These are phyloP conservation scores for Pithys albifrons DNA, from an alignment of 2,113 vertebrate species.

Conservation along the genomic window DNA sequence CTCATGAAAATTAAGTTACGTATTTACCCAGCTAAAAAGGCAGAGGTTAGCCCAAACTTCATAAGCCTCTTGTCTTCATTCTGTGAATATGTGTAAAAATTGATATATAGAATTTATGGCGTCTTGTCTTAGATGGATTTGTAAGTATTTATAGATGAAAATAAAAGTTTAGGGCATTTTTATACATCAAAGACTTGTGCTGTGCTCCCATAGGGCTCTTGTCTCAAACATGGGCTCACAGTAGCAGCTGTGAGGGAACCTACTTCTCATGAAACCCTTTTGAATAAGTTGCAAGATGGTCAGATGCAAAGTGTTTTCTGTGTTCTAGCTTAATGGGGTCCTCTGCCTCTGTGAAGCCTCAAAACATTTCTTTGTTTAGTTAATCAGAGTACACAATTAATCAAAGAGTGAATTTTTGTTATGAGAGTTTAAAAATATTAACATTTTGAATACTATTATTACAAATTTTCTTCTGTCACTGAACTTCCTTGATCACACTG, in stretches of 20 bases:
- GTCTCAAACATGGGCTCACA: background rate
- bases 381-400: background rate
- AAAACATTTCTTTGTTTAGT: background rate
- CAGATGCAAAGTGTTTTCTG: background rate
- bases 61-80: background rate
- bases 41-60: background rate
- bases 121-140: background rate
- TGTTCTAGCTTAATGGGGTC: background rate
- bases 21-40: background rate
- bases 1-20: background rate
- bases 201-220: background rate
- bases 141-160: background rate
- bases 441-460: background rate
- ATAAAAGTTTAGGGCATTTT: background rate
- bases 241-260: background rate
- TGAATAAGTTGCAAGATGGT: background rate
- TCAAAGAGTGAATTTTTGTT: background rate
- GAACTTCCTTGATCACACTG: background rate
- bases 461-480: background rate
- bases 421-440: background rate
- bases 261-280: background rate
- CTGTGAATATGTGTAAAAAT: background rate
- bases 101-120: background rate
- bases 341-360: background rate
- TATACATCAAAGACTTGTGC: background rate